phyloP scores from a whole-genome alignment of 2,797 vertebrate species.

The Neostethus bicornis region DNA sequence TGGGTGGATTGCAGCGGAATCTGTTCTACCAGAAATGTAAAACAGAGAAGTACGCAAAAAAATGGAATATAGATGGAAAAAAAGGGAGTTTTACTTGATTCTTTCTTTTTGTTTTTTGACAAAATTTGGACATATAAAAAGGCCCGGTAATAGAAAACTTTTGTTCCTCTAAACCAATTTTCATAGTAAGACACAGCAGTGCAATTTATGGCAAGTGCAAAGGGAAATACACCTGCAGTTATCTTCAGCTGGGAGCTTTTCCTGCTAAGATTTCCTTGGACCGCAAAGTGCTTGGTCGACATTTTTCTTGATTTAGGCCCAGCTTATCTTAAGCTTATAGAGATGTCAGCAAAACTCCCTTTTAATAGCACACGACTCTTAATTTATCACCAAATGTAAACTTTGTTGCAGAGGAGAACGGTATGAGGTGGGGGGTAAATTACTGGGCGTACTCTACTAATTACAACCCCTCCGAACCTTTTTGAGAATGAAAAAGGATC shows the following conservation, averaged over 20 bases:
- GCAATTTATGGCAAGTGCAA: slow-evolving; percentile 54
- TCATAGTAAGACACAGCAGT: slow-evolving; percentile 44
- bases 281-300: slow-evolving; percentile 69
- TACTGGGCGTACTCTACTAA: slow-evolving; percentile 70
- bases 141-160: too few species aligned
- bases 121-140: neutral
- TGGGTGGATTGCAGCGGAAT: neutral
- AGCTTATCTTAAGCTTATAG: slow-evolving; percentile 77
- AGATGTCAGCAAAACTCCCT: slow-evolving; percentile 74
- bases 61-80: too few species aligned
- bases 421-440: slow-evolving; percentile 58
- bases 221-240: slow-evolving; percentile 67
- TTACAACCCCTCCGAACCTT: slow-evolving; percentile 50
- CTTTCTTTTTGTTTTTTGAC: neutral
- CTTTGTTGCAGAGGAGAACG: slow-evolving; percentile 63
- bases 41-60: neutral
- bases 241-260: slow-evolving; percentile 67
- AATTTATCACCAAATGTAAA: slow-evolving; percentile 79
- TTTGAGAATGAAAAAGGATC: slow-evolving; percentile 34
- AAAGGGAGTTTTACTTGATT: too few species aligned
- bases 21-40: neutral
- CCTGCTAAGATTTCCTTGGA: slow-evolving; percentile 66
- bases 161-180: slow-evolving; percentile 41
- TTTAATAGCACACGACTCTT: slow-evolving; percentile 73
- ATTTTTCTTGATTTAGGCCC: slow-evolving; percentile 76